These are phyloP conservation scores for Trachelipus rathkii DNA, from an alignment of 1,140 invertebrate species.

Conservation along the genomic window DNA sequence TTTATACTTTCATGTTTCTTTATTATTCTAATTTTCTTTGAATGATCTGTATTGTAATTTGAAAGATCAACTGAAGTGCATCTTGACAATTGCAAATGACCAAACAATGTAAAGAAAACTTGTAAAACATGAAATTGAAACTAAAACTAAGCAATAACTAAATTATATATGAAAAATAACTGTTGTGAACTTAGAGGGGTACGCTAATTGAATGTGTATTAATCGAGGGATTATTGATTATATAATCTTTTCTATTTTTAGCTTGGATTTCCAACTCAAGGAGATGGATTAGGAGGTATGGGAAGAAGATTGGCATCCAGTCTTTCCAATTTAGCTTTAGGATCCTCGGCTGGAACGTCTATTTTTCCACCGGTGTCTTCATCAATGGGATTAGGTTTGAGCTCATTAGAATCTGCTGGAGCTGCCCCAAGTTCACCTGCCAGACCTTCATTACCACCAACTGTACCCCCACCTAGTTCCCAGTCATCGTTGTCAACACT, in stretches of 20 bases:
- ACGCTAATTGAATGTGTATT: neutral
- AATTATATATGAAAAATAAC: neutral
- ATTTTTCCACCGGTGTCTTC: conserved; percentile 51
- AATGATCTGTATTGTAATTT: too few relatives aligned
- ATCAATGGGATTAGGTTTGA: conserved; percentile 60
- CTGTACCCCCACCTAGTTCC: conserved; percentile 49
- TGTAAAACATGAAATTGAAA: too few relatives aligned
- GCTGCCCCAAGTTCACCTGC: conserved; percentile 77
- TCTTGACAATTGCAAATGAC: too few relatives aligned
- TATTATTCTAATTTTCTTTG: too few relatives aligned
- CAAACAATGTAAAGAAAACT: too few relatives aligned
- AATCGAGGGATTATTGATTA: neutral
- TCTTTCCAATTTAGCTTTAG: conserved; percentile 64
- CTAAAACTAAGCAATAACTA: too few relatives aligned
- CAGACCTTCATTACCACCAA: conserved; percentile 54
- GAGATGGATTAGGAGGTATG: conserved; percentile 58
- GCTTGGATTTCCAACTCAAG: conserved; percentile 37
- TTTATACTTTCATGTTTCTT: too few relatives aligned
- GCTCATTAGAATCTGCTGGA: conserved; percentile 66
- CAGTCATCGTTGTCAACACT: conserved; percentile 50
- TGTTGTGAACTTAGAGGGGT: neutral
- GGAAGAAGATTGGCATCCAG: conserved; percentile 66
- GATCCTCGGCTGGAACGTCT: conserved; percentile 49
- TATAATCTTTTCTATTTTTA: neutral
- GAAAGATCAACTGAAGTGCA: too few relatives aligned